phyloP scores from a whole-genome alignment of 1,140 invertebrate species.

The Cotesia vestalis region DNA sequence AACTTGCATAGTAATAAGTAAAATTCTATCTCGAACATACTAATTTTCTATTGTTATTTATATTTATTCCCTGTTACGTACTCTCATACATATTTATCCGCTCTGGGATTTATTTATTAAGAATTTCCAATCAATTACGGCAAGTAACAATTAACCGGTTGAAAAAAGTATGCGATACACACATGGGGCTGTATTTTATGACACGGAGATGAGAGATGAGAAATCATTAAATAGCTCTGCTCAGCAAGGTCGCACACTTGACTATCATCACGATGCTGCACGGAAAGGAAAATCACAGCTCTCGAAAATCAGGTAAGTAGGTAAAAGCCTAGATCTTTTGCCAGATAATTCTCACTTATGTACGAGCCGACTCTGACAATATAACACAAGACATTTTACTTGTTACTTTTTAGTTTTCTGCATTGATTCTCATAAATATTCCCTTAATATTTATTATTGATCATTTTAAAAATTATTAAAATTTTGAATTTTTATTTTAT shows the following conservation, averaged over 20 bases:
- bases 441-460: too few relatives aligned
- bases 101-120: not conserved
- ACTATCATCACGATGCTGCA: constrained; percentile 19
- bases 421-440: too few relatives aligned
- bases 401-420: too few relatives aligned
- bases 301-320: constrained; percentile 36
- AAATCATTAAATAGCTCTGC: constrained; percentile 16
- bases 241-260: constrained; percentile 18
- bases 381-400: too few relatives aligned
- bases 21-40: too few relatives aligned
- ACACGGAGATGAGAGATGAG: constrained; percentile 7
- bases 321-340: constrained; percentile 29
- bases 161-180: constrained; percentile 1
- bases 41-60: too few relatives aligned
- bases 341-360: constrained; percentile 5
- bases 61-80: too few relatives aligned
- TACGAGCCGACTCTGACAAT: too few relatives aligned
- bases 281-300: constrained; percentile 35
- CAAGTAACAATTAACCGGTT: not conserved
- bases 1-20: too few relatives aligned
- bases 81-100: not conserved
- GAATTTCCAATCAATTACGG: too few relatives aligned
- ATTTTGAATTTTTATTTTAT: too few relatives aligned
- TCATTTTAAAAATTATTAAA: too few relatives aligned
- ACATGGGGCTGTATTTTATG: constrained; percentile 1